These are phyloP conservation scores for Hippopotamyrus pictus DNA, from an alignment of 2,797 vertebrate genomes.

Conservation along the genomic window DNA sequence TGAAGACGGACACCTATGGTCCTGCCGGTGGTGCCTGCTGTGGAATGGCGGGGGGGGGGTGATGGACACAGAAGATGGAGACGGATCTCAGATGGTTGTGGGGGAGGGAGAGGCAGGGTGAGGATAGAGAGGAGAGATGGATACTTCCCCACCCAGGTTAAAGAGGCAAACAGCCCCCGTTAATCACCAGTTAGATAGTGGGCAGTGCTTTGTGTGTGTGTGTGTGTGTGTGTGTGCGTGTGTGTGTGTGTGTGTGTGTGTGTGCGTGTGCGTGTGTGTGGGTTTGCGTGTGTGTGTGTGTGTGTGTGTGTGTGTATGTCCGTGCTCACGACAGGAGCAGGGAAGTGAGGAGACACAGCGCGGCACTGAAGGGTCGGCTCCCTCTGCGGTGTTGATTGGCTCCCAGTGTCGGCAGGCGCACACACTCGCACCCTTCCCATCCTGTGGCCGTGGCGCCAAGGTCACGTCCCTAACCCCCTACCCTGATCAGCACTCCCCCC, in stretches of 20 bases:
- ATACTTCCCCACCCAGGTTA: background rate
- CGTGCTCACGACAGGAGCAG: background rate
- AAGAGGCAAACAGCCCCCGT: background rate
- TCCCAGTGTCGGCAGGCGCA: background rate
- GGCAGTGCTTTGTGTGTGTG: background rate
- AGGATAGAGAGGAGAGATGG: background rate
- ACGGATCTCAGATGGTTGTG: background rate
- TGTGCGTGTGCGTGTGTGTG: no score
- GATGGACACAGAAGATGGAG: background rate
- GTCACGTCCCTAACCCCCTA: background rate
- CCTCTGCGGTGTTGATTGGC: slow-evolving; percentile 7
- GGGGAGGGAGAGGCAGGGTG: background rate
- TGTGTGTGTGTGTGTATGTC: background rate
- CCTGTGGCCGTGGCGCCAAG: background rate
- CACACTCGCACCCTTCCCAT: background rate
- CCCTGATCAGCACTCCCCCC: background rate
- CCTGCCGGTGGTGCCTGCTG: background rate
- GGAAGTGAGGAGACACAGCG: background rate
- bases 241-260: background rate
- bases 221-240: background rate
- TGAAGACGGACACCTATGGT: background rate
- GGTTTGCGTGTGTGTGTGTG: background rate
- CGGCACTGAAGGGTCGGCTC: background rate
- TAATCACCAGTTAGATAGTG: background rate
- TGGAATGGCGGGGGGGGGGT: background rate